Conservation (phyloP, 2,113 vertebrate genomes). For the Semnornis frantzii region DNA sequence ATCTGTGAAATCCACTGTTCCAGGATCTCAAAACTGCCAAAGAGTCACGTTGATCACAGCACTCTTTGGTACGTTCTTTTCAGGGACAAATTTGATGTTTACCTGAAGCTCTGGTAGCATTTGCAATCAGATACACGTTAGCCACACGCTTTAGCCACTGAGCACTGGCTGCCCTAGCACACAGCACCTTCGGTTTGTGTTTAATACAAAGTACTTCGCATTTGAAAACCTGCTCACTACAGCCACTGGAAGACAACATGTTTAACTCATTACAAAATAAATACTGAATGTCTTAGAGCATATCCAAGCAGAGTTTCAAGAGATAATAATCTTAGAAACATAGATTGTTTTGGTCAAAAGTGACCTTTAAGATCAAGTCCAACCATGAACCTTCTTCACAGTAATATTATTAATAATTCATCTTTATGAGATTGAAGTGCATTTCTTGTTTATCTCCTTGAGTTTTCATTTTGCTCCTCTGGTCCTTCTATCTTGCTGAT, state of each 20-base stretch:
- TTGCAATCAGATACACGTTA: not conserved
- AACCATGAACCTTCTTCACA: not conserved
- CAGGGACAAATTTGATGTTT: not conserved
- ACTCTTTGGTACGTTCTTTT: not conserved
- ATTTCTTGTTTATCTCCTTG: not conserved
- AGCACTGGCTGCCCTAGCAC: not conserved
- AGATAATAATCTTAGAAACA: not conserved
- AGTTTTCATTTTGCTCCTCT: not conserved
- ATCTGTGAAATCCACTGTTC: not conserved
- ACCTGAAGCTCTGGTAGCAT: not conserved
- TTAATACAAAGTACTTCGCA: not conserved
- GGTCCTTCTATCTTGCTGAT: not conserved
- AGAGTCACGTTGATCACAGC: not conserved
- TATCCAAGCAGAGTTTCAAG: not conserved
- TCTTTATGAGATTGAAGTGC: not conserved
- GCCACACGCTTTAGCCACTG: not conserved
- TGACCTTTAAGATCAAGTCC: too few species aligned
- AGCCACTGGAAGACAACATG: not conserved
- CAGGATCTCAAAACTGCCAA: not conserved
- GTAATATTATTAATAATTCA: not conserved
- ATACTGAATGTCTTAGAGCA: not conserved
- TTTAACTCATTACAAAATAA: not conserved
- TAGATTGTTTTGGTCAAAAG: too few species aligned
- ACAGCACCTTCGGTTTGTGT: accelerated
- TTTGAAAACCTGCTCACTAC: not conserved